Percentiles rank a stretch among this genome's conserved stretches.
phyloP scores from a whole-genome alignment of 1,140 invertebrate genomes.

The Brachionus paranguensis region DNA sequence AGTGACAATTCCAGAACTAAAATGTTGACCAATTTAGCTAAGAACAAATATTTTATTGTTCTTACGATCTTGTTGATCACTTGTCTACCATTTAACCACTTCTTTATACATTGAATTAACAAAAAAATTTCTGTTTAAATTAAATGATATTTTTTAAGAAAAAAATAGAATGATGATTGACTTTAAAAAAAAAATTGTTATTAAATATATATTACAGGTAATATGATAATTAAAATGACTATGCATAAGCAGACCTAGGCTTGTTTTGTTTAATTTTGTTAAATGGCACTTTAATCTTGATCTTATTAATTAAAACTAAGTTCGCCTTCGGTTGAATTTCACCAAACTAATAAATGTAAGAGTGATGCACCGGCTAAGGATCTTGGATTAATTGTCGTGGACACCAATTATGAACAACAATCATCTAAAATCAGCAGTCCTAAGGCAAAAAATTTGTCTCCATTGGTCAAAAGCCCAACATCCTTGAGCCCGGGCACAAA shows the following conservation, averaged over 20 bases:
- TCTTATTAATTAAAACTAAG: not conserved
- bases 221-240: not conserved
- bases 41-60: no score
- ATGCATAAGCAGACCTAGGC: not conserved
- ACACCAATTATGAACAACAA: not conserved
- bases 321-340: not conserved
- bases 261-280: not conserved
- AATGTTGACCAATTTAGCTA: no score
- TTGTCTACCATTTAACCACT: no score
- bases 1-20: no score
- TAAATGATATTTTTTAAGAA: no score
- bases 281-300: not conserved
- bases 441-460: not conserved
- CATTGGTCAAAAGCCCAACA: not conserved
- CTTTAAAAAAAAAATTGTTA: no score
- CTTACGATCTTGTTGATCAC: no score
- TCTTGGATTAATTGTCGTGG: not conserved
- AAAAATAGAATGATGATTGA: no score
- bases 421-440: not conserved
- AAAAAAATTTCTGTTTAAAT: no score
- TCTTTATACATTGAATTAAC: no score
- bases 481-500: not conserved
- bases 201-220: no score
- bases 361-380: not conserved
- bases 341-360: slow-evolving; percentile 4